Conservation (phyloP, 2,888 invertebrate genomes). For the Eilema caniola region DNA sequence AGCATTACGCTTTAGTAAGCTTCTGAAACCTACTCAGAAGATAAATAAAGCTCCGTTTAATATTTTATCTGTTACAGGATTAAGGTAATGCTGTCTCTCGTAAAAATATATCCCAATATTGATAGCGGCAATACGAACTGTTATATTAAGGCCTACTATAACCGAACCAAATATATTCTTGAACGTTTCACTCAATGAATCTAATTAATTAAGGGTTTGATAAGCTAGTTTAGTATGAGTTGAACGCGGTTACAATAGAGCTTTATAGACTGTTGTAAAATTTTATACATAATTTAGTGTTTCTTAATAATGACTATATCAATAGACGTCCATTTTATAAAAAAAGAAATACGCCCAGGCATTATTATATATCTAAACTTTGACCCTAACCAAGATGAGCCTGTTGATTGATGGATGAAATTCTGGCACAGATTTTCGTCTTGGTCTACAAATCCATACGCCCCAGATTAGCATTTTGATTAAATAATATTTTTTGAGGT, state of each 20-base stretch:
- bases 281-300: no score
- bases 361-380: no score
- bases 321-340: no score
- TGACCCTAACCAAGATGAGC: no score
- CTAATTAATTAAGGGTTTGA: background rate
- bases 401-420: no score
- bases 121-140: background rate
- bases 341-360: no score
- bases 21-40: background rate
- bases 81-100: background rate
- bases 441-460: no score
- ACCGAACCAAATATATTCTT: background rate
- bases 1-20: background rate
- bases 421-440: no score
- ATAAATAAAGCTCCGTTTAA: background rate
- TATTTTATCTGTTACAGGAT: background rate
- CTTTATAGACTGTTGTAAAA: no score
- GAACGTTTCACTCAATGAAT: background rate
- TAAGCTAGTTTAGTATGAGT: background rate
- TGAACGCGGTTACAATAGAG: background rate
- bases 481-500: no score
- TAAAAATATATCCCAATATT: background rate
- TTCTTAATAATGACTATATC: no score
- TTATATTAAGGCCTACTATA: background rate
- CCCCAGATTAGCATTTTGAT: no score